Evolutionary conservation across 2,888 invertebrate species (phyloP).

Genomic region (Pseudococcus viburni): DNA sequence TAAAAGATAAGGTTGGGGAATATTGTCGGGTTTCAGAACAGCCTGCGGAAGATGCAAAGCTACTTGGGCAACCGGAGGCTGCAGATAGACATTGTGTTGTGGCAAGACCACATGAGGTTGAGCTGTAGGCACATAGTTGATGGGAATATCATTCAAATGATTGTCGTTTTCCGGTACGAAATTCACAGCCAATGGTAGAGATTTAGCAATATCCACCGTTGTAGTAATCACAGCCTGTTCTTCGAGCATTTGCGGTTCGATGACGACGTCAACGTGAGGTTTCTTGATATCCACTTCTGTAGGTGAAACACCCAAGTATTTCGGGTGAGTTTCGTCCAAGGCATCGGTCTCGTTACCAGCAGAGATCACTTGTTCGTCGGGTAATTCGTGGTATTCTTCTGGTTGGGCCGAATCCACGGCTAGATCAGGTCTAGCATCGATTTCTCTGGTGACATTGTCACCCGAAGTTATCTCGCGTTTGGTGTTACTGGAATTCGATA

Average conservation of each 20-base stretch:
- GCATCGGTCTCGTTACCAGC: constrained; percentile 5
- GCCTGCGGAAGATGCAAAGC: constrained; percentile 32
- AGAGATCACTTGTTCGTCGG: constrained; percentile 19
- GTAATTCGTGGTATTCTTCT: constrained; percentile 42
- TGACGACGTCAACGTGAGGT: constrained; percentile 34
- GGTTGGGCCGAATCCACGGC: constrained; percentile 13
- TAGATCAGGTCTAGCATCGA: background rate
- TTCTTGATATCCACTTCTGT: background rate
- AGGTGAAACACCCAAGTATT: background rate
- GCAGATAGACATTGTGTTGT: background rate
- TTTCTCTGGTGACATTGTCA: background rate
- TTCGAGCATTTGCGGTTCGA: constrained; percentile 63
- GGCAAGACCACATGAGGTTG: constrained; percentile 23
- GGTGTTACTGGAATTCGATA: background rate
- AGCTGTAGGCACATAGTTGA: background rate
- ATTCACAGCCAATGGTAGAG: constrained; percentile 54
- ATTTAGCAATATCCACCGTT: constrained; percentile 61
- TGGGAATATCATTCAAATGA: constrained; percentile 26
- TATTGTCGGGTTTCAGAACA: background rate
- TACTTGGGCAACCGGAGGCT: background rate
- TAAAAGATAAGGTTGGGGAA: constrained; percentile 3
- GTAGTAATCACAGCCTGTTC: constrained; percentile 64
- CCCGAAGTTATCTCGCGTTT: background rate
- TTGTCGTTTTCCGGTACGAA: constrained; percentile 59
- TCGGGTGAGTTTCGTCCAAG: background rate